These are phyloP conservation scores for Drosophila fungiperda DNA, from an alignment of 2,888 invertebrate species.

Conservation along the genomic window DNA sequence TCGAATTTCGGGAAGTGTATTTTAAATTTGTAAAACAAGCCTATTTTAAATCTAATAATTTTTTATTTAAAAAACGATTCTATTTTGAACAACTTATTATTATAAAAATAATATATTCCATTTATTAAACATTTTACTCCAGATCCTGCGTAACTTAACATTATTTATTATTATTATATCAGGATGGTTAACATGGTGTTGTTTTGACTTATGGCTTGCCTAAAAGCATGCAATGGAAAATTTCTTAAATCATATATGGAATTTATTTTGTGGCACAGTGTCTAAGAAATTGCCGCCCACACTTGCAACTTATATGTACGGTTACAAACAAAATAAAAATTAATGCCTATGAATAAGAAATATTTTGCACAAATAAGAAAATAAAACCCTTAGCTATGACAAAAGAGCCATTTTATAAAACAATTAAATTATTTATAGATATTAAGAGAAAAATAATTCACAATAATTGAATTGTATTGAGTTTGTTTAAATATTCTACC, in stretches of 20 bases:
- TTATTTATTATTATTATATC: neutral
- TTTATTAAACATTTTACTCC: neutral
- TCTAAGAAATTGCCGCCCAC: neutral
- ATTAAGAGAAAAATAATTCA: neutral
- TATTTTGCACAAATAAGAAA: neutral
- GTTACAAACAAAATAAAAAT: neutral
- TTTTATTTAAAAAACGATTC: neutral
- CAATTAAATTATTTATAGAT: neutral
- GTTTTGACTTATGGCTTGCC: conserved; percentile 15
- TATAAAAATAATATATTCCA: neutral
- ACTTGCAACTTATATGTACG: neutral
- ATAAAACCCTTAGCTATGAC: neutral
- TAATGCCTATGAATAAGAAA: neutral
- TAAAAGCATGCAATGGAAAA: conserved; percentile 52
- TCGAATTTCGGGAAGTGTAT: too few relatives aligned
- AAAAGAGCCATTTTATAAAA: neutral
- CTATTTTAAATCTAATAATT: neutral
- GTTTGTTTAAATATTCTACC: neutral
- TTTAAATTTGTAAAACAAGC: neutral
- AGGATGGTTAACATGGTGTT: neutral
- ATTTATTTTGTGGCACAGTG: neutral
- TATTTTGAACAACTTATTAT: neutral
- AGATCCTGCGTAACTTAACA: neutral
- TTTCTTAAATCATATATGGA: neutral
- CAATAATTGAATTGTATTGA: neutral